Evolutionary conservation across 2,888 invertebrate species (phyloP).

Genomic region (Argyresthia albistria): DNA sequence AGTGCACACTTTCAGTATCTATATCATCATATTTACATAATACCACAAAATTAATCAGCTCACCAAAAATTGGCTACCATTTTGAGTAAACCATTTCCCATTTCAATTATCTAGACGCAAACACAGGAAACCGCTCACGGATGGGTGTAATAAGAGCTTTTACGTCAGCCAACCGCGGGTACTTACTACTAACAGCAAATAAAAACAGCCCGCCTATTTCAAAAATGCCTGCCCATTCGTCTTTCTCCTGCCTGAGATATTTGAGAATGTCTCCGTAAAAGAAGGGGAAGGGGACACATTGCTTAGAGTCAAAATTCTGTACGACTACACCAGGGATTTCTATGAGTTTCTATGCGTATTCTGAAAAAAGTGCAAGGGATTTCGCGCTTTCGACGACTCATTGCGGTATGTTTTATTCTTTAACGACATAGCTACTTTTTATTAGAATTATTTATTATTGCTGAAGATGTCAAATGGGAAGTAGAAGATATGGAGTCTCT

Average conservation of each 20-base stretch:
- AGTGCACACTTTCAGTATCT: no score
- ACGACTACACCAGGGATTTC: constrained; percentile 24
- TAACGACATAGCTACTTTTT: constrained; percentile 21
- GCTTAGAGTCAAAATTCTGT: constrained; percentile 47
- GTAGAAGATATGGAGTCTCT: not conserved
- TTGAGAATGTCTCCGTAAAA: constrained; percentile 65
- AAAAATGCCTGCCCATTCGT: constrained; percentile 68
- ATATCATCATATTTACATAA: no score
- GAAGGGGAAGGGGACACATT: constrained; percentile 51
- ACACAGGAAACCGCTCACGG: constrained; percentile 50
- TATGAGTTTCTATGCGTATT: constrained; percentile 16
- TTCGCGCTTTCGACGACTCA: no score
- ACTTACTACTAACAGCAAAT: constrained; percentile 46
- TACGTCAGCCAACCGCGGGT: constrained; percentile 59
- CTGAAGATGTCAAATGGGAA: constrained; percentile 23
- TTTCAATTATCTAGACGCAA: not conserved
- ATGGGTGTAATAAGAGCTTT: constrained; percentile 50
- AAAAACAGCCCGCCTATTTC: constrained; percentile 60
- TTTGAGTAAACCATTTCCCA: no score
- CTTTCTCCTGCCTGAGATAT: constrained; percentile 63
- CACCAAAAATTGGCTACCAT: no score
- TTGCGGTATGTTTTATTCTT: constrained; percentile 16
- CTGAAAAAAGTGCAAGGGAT: no score
- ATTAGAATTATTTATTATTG: constrained; percentile 47
- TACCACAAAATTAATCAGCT: no score